Evolutionary conservation across 2,797 vertebrate species (phyloP).

Genomic region (Lophius americanus): DNA sequence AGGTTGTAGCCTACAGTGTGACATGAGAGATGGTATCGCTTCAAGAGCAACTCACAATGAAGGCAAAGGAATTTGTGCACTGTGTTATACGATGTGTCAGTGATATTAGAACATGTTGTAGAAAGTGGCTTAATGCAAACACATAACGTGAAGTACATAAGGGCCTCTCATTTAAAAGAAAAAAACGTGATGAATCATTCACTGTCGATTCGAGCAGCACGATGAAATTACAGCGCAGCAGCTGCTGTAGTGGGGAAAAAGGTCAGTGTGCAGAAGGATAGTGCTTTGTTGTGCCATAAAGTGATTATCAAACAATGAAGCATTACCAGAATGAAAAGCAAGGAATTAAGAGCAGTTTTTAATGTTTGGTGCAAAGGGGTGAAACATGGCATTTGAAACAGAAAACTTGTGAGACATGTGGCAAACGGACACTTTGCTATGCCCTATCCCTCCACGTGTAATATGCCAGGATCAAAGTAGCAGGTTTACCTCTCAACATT

Average conservation of each 20-base stretch:
- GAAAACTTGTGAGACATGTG: too few species aligned
- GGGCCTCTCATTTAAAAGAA: too few species aligned
- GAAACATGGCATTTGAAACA: too few species aligned
- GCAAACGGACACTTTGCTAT: too few species aligned
- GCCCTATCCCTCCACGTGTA: too few species aligned
- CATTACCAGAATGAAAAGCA: too few species aligned
- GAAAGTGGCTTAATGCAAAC: slow-evolving; percentile 12
- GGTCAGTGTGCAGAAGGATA: slow-evolving; percentile 8
- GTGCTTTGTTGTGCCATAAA: slow-evolving; percentile 37
- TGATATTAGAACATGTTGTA: neutral
- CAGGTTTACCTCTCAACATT: too few species aligned
- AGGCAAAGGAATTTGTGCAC: slow-evolving; percentile 10
- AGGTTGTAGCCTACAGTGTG: slow-evolving; percentile 30
- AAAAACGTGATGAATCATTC: neutral
- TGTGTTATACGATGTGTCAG: slow-evolving; percentile 5
- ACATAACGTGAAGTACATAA: too few species aligned
- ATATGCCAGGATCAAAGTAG: too few species aligned
- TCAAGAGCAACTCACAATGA: slow-evolving; percentile 34
- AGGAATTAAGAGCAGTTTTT: too few species aligned
- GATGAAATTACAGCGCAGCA: slow-evolving; percentile 13
- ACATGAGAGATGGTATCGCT: slow-evolving; percentile 41
- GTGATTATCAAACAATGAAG: slow-evolving; percentile 11
- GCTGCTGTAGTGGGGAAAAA: slow-evolving; percentile 42
- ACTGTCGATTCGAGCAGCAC: neutral
- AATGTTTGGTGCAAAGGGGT: too few species aligned